Evolutionary conservation across 2,888 invertebrate species (phyloP).

Genomic region (Campoplex capitator): DNA sequence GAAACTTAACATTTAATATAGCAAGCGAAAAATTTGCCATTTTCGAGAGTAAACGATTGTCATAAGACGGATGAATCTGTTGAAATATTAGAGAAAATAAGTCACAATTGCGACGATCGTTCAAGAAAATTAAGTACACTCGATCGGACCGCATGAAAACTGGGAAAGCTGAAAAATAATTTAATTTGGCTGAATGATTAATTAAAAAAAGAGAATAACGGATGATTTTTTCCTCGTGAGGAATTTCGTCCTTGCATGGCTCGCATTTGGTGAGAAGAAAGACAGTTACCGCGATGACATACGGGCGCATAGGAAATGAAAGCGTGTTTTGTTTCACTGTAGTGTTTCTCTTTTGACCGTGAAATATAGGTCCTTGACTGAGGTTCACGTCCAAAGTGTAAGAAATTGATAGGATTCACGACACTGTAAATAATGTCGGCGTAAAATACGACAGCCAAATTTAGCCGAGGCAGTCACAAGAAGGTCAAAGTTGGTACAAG

Average conservation of each 20-base stretch:
- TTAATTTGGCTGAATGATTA: background rate
- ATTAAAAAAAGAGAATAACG: background rate
- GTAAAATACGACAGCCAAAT: background rate
- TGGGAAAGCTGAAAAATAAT: background rate
- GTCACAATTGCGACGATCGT: too few species aligned
- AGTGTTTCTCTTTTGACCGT: background rate
- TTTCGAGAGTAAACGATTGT: too few species aligned
- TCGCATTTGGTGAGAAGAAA: background rate
- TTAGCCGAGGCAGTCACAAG: background rate
- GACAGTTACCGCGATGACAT: background rate
- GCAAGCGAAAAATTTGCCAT: background rate
- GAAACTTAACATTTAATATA: background rate
- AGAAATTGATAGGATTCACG: constrained; percentile 7
- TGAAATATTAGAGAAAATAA: too few species aligned
- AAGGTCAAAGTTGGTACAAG: background rate
- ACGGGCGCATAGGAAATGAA: background rate
- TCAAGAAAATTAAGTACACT: background rate
- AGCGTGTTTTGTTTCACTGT: background rate
- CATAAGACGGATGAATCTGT: too few species aligned
- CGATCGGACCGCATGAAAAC: background rate
- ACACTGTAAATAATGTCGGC: background rate
- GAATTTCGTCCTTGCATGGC: background rate
- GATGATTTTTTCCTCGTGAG: background rate
- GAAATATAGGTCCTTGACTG: background rate
- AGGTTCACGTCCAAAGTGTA: background rate